These are phyloP conservation scores for Venustaconcha ellipsiformis DNA, from an alignment of 1,140 invertebrate genomes.

Conservation along the genomic window DNA sequence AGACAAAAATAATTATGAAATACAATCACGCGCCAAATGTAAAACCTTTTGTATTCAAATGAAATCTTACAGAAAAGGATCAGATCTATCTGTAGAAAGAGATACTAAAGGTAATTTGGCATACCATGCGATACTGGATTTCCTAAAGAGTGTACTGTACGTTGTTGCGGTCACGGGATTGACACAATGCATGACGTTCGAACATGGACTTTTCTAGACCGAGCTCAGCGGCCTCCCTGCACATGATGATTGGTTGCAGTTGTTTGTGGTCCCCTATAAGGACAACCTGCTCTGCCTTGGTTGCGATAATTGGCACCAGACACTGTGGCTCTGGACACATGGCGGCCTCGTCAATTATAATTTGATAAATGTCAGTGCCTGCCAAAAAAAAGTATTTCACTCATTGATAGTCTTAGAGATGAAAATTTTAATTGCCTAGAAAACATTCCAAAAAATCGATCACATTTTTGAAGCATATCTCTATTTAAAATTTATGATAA, in stretches of 20 bases:
- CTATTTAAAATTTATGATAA: too few relatives aligned
- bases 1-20: too few relatives aligned
- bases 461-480: too few relatives aligned
- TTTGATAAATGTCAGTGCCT: constrained; percentile 31
- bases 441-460: too few relatives aligned
- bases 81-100: too few relatives aligned
- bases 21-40: too few relatives aligned
- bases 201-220: constrained; percentile 60
- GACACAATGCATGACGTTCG: constrained; percentile 48
- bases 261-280: constrained; percentile 64
- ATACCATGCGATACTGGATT: constrained; percentile 63
- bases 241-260: constrained; percentile 55
- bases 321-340: constrained; percentile 64
- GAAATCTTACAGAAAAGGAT: too few relatives aligned
- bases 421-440: too few relatives aligned
- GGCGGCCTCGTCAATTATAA: constrained; percentile 61
- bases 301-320: constrained; percentile 53
- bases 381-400: too few relatives aligned
- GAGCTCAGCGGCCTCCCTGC: constrained; percentile 42
- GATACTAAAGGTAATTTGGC: too few relatives aligned
- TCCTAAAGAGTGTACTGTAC: constrained; percentile 38
- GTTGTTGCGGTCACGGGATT: constrained; percentile 6
- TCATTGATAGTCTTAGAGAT: too few relatives aligned
- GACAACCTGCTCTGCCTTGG: constrained; percentile 54
- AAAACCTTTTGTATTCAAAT: too few relatives aligned